A percentile compares a stretch with the other conserved stretches of the same genome.
Conservation (phyloP, 2,113 vertebrate genomes). For the Excalfactoria chinensis region DNA sequence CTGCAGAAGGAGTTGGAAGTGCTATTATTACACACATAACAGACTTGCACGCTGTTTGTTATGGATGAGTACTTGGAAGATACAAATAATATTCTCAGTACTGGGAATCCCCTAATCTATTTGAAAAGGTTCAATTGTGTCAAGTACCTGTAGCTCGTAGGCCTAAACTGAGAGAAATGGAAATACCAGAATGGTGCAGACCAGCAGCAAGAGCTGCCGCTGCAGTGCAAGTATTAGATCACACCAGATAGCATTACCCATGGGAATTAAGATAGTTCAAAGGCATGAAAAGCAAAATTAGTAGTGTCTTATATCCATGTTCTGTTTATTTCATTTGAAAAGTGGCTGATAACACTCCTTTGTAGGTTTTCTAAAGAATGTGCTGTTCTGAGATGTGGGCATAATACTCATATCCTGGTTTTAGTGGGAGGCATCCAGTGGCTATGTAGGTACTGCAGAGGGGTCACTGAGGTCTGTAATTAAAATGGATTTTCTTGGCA, state of each 20-base stretch:
- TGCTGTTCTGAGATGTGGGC: background rate
- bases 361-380: background rate
- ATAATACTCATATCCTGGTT: background rate
- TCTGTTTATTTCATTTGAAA: background rate
- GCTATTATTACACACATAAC: background rate
- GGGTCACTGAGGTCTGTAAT: background rate
- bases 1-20: background rate
- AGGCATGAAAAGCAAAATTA: background rate
- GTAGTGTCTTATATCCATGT: background rate
- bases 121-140: conserved; percentile 87
- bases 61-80: conserved; percentile 86
- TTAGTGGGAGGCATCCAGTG: background rate
- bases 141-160: conserved; percentile 82
- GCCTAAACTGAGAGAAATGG: conserved; percentile 84
- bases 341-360: background rate
- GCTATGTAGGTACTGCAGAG: background rate
- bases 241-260: background rate
- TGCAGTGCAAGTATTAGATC: background rate
- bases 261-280: background rate
- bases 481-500: background rate
- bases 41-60: conserved; percentile 74
- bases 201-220: conserved; percentile 80
- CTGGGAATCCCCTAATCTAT: conserved; percentile 87
- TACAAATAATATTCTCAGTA: conserved; percentile 86
- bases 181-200: conserved; percentile 84